These are phyloP conservation scores for Brachyalestes nurse DNA, from an alignment of 2,797 vertebrate genomes.

Conservation along the genomic window DNA sequence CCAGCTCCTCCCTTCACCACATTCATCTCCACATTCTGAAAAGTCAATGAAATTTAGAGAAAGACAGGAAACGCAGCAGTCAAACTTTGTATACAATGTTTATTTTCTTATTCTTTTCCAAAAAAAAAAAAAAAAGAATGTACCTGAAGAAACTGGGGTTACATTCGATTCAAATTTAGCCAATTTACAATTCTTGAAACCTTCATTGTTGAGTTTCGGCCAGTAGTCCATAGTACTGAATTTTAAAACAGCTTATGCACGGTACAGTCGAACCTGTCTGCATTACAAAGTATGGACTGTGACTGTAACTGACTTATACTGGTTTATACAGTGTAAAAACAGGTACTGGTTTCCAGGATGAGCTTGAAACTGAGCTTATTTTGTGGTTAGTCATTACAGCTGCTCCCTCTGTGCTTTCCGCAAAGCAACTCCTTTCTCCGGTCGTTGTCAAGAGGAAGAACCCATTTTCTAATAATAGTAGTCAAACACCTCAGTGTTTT, in stretches of 20 bases:
- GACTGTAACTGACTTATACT: constrained; percentile 15
- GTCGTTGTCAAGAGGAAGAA: constrained; percentile 1
- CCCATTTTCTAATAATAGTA: constrained; percentile 63
- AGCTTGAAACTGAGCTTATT: constrained; percentile 65
- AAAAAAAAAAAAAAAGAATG: constrained; percentile 54
- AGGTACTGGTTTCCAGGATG: constrained; percentile 49
- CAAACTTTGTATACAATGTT: constrained; percentile 71
- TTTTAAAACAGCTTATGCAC: constrained; percentile 82
- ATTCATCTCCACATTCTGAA: background rate
- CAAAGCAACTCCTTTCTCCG: background rate
- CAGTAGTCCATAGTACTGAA: constrained; percentile 50
- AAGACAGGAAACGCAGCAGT: constrained; percentile 53
- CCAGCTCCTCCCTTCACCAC: background rate
- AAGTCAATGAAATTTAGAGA: background rate
- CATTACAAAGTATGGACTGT: constrained; percentile 47
- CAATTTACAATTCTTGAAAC: constrained; percentile 73
- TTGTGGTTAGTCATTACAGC: constrained; percentile 69
- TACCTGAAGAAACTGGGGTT: constrained; percentile 66
- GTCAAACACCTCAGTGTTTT: constrained; percentile 68
- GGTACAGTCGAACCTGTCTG: constrained; percentile 76
- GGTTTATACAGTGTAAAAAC: constrained; percentile 48
- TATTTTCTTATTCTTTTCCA: constrained; percentile 69
- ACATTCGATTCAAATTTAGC: constrained; percentile 69
- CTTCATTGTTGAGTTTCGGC: constrained; percentile 52
- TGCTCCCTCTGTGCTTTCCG: constrained; percentile 45